Conservation (phyloP, 2,888 invertebrate genomes). For the Polydrusus pterygomalis region DNA sequence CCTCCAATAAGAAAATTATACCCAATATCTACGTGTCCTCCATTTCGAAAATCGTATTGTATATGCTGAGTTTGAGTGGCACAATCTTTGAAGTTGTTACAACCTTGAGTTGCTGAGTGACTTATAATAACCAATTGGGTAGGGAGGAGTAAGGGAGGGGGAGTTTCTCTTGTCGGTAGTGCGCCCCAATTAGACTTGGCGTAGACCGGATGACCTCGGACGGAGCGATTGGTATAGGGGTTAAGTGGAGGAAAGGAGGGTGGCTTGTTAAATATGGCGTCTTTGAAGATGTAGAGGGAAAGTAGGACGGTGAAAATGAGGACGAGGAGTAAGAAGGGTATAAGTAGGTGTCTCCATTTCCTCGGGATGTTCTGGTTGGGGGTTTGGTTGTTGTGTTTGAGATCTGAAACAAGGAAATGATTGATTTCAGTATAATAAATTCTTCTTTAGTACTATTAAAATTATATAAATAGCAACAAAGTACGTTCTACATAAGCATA, state of each 20-base stretch:
- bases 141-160: background rate
- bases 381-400: background rate
- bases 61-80: constrained; percentile 27
- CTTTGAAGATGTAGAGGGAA: constrained; percentile 19
- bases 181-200: constrained; percentile 46
- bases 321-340: constrained; percentile 10
- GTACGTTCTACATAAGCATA: too few relatives aligned
- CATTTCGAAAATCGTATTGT: constrained; percentile 15
- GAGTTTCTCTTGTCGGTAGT: background rate
- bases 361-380: background rate
- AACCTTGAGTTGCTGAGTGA: constrained; percentile 39
- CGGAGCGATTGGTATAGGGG: constrained; percentile 33
- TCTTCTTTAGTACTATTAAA: too few relatives aligned
- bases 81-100: constrained; percentile 38
- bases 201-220: constrained; percentile 43
- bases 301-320: constrained; percentile 10
- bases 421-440: background rate
- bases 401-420: constrained; percentile 40
- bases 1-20: constrained; percentile 74
- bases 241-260: constrained; percentile 13
- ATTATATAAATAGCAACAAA: too few relatives aligned
- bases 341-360: constrained; percentile 15
- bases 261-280: background rate
- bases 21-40: constrained; percentile 69
- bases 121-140: constrained; percentile 45